Conservation (phyloP, 2,797 vertebrate species). For the Eurystomus glaucurus region DNA sequence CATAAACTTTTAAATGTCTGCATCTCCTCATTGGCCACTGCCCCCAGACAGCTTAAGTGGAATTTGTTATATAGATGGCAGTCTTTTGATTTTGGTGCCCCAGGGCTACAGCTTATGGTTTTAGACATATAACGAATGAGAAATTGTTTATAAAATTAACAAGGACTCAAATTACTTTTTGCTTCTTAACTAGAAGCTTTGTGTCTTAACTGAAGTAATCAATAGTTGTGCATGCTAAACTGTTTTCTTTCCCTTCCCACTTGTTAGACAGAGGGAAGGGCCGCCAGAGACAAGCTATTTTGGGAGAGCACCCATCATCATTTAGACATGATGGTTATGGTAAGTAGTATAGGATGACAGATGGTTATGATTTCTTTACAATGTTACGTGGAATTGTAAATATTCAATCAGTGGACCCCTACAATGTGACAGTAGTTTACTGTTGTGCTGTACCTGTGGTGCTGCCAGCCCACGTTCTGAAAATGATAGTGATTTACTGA, state of each 20-base stretch:
- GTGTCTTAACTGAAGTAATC: slow-evolving; percentile 78
- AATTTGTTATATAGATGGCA: slow-evolving; percentile 77
- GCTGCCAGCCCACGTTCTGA: neutral
- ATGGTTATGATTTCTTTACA: neutral
- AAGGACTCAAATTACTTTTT: slow-evolving; percentile 71
- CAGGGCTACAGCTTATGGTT: slow-evolving; percentile 78
- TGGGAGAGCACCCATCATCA: slow-evolving; percentile 96
- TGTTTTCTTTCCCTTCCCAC: slow-evolving; percentile 78
- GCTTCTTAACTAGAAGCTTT: slow-evolving; percentile 78
- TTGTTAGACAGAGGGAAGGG: slow-evolving; percentile 93
- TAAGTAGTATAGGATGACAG: slow-evolving; percentile 80
- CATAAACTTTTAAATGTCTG: slow-evolving; percentile 80
- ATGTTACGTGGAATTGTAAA: neutral
- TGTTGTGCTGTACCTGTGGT: neutral
- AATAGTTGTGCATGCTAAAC: slow-evolving; percentile 74
- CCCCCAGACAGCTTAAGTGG: slow-evolving; percentile 74
- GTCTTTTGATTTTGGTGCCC: slow-evolving; percentile 72
- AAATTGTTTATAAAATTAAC: slow-evolving; percentile 77
- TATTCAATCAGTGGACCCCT: neutral
- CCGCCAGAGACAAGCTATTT: slow-evolving; percentile 94
- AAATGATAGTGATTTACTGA: neutral
- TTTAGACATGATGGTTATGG: slow-evolving; percentile 96
- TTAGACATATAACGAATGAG: slow-evolving; percentile 77
- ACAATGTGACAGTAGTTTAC: neutral
- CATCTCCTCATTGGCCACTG: slow-evolving; percentile 79